Evolutionary conservation across 2,888 invertebrate genomes (phyloP), one percentile per base, ranked within the genome.

Genomic region (Nycteola revayana): DNA sequence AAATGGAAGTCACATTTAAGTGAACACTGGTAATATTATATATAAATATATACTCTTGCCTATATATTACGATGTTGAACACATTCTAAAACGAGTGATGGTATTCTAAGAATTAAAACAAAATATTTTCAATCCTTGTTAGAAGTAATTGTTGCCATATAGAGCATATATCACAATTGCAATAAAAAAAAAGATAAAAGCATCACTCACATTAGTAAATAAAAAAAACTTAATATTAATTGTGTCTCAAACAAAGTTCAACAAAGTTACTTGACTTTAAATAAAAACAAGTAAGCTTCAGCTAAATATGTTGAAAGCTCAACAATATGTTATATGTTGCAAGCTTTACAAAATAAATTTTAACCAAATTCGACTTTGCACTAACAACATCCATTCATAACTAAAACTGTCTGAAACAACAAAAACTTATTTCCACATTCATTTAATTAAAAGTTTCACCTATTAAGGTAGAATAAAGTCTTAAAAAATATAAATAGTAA

Each of bases 401-500:
- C 40, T 41, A 39, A 57, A 42, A 52, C 36, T 47, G 36, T 50
- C 42, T 41, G 45, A 63, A 60, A 51, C 48, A 73, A 72, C 67
- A 68, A 67, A 75, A 69, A 49, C 45, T 48, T 55, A 52, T 60
- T 65, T 61, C 63, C 59, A 62, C 58, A 55, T 48, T 58, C 50
- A 58, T 47, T 46, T 58, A 70, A 76, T 66, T 60, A 73, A 66
- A 58, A 50, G 42, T 45, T 30, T 56, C 51, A 59, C 49, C 36
- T 36, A 55, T 57, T 54, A 60, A 48, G 45, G 46, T 58, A 52
- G 53, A 63, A 70, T 44, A 69, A 74, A 67, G 46, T 60, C 58
- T 59, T 67, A 67, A 66, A 72, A 71, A 71, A 68, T 74, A 71
- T 72, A 73, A 68, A 69, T 66, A 70, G 57, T 60, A 58, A 71